Evolutionary conservation across 2,113 vertebrate species (phyloP), one percentile per base, ranked within the genome.

Genomic region (Elgaria multicarinata): DNA sequence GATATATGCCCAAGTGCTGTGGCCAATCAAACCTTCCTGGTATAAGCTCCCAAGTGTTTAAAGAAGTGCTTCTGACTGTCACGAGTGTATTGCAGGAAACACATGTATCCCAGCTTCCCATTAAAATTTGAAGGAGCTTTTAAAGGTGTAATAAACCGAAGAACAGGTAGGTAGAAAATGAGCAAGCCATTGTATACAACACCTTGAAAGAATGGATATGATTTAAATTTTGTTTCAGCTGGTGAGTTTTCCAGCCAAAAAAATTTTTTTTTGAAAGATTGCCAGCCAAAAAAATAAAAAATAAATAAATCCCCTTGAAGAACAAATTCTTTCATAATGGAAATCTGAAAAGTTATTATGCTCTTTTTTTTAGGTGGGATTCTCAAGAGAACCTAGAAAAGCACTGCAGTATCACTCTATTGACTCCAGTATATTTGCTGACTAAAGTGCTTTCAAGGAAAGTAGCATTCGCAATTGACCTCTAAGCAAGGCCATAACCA

Each of bases 401-500:
- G 24, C 77, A 84, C 0, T 0, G 86, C 64, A 77, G 26, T 39
- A 76, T 50, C 67, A 87, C 1, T 42, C 87, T 85, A 0, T 6
- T 46, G 75, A 82, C 85, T 90, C 82, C 24, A 77, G 31, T 36
- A 24, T 12, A 82, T 71, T 64, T 58, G 64, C 78, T 83, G 33
- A 87, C 44, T 86, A 14, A 78, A 86, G 79, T 58, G 28, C 64
- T 91, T 92, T 12, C 77, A 62, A 87, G 75, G 78, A 75, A 93
- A 93, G 76, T 1, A 89, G 76, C 86, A 92, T 71, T 8, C 89
- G 67, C 82, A 50, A 62, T 62, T 90, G 89, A 89, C 58, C 67
- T 93, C 81, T 67, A 46, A 80, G 53, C 58, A 90, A 66, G 16
- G 55, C 88, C 55, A 66, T 55, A 50, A 12, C 87, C 28, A 50